These are phyloP conservation scores for Pseudanteris insignis DNA, from an alignment of 2,888 invertebrate species.

Conservation along the genomic window DNA sequence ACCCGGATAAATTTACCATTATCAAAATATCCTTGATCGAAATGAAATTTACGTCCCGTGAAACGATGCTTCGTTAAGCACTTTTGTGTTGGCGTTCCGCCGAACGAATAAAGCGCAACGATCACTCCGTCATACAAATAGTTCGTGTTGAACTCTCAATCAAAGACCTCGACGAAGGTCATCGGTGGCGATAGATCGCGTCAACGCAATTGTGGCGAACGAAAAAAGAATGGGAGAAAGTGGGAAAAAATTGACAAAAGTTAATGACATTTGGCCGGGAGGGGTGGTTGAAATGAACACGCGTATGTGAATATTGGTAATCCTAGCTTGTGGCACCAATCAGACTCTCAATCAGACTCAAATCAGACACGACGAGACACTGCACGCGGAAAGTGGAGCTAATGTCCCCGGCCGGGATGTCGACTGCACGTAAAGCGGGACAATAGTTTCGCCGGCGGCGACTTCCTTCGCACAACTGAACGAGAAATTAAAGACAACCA, in stretches of 20 bases:
- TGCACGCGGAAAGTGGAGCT: slow-evolving; percentile 26
- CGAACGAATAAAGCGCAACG: no score
- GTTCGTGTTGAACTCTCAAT: no score
- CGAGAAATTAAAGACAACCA: slow-evolving; percentile 46
- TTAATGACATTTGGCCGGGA: slow-evolving; percentile 22
- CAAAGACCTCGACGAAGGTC: slow-evolving; percentile 7
- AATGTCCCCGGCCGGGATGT: slow-evolving; percentile 25
- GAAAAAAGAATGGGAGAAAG: slow-evolving; percentile 16
- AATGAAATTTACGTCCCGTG: no score
- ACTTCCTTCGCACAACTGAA: slow-evolving; percentile 13
- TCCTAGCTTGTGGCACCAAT: slow-evolving; percentile 53
- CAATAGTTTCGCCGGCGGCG: slow-evolving; percentile 42
- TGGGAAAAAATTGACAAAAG: no score
- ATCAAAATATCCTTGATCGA: no score
- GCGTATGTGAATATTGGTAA: no score
- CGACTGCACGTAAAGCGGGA: slow-evolving; percentile 7
- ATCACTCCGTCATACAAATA: no score
- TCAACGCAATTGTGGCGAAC: no score
- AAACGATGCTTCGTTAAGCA: no score
- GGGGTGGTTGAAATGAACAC: slow-evolving; percentile 23
- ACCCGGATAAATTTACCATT: no score
- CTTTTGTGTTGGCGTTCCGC: no score
- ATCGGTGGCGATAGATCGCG: slow-evolving; percentile 21
- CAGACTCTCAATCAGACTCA: no score
- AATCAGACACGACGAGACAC: slow-evolving; percentile 46